A percentile compares a stretch with the other conserved stretches of the same genome.
Conservation (phyloP, 2,797 vertebrate genomes). For the Myotis planiceps region DNA sequence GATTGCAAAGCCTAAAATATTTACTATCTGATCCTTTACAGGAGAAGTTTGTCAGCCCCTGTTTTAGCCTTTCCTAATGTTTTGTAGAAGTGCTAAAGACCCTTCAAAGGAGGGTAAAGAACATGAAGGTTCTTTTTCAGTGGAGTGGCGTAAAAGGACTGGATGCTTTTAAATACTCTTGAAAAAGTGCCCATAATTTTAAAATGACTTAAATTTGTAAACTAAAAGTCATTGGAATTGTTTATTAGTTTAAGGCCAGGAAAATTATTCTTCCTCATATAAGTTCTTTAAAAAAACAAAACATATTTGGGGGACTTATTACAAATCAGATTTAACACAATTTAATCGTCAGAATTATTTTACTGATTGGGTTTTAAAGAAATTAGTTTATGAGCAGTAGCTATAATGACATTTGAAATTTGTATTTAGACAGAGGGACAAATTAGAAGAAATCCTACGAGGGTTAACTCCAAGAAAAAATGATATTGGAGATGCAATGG, state of each 20-base stretch:
- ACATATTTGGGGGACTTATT: background rate
- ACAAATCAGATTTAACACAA: conserved; percentile 15
- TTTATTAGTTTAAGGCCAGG: background rate
- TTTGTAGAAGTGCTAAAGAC: background rate
- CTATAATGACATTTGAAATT: conserved; percentile 13
- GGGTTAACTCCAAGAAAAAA: conserved; percentile 95
- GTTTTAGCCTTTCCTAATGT: background rate
- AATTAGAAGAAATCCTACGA: conserved; percentile 96
- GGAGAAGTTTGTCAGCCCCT: background rate
- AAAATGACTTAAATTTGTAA: conserved; percentile 39
- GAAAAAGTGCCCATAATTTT: background rate
- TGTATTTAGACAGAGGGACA: conserved; percentile 94
- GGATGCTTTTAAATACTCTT: background rate
- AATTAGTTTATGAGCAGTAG: background rate
- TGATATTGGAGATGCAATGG: conserved; percentile 97
- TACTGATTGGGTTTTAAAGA: conserved; percentile 34
- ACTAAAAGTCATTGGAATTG: background rate
- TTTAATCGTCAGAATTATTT: conserved; percentile 48
- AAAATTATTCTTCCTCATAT: background rate
- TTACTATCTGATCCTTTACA: background rate
- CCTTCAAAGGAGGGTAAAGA: background rate
- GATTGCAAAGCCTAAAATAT: background rate
- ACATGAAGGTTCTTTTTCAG: background rate
- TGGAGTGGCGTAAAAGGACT: background rate
- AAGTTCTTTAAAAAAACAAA: conserved; percentile 29